Conservation (phyloP, 2,113 vertebrate species). For the Lycaon pictus region DNA sequence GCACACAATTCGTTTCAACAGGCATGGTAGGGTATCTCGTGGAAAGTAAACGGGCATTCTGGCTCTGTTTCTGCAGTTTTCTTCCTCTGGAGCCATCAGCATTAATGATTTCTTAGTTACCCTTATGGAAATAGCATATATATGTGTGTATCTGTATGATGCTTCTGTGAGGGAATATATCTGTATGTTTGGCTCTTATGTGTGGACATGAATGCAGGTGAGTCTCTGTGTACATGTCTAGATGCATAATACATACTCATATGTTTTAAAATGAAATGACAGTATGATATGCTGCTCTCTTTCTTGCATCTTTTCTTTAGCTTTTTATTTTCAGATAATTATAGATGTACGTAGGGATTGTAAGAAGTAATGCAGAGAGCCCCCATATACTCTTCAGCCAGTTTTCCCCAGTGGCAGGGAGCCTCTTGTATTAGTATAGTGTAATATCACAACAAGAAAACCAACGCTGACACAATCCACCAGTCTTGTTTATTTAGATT, state of each 20-base stretch:
- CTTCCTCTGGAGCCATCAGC: not conserved
- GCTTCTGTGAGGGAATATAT: too few relatives aligned
- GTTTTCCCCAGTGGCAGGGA: not conserved
- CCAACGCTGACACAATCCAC: not conserved
- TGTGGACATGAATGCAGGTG: not conserved
- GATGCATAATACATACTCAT: not conserved
- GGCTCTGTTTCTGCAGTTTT: not conserved
- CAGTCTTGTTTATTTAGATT: not conserved
- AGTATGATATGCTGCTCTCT: not conserved
- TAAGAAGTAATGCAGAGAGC: not conserved
- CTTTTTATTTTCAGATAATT: not conserved
- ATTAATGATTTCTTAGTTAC: not conserved
- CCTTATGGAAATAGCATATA: not conserved
- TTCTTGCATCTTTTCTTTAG: not conserved
- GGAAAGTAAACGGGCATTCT: fast-evolving
- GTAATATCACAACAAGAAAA: not conserved
- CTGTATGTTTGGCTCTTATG: fast-evolving
- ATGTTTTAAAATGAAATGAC: not conserved
- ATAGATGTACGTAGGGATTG: not conserved
- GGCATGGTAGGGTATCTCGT: fast-evolving
- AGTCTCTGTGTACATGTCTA: not conserved
- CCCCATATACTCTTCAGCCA: not conserved
- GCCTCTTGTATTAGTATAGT: not conserved
- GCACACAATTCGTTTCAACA: not conserved
- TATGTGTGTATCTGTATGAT: not conserved